phyloP scores from a whole-genome alignment of 2,113 vertebrate genomes.

The Perca schrenkii region DNA sequence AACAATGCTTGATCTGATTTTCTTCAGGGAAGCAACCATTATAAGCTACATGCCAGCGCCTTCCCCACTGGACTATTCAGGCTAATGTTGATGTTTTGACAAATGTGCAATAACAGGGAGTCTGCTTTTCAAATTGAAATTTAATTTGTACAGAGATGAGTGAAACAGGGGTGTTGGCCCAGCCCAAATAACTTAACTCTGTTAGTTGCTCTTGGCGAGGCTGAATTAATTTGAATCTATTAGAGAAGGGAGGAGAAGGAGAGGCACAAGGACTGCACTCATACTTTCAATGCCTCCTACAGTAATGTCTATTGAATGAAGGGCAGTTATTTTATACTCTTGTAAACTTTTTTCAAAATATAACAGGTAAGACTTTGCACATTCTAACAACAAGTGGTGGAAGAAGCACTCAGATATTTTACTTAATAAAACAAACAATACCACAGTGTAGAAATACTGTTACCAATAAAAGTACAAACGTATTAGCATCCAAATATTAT shows the following conservation, averaged over 20 bases:
- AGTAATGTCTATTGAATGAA: neutral
- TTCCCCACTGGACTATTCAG: slow-evolving; percentile 55
- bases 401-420: neutral
- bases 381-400: neutral
- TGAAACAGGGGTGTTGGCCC: slow-evolving; percentile 49
- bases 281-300: slow-evolving; percentile 3
- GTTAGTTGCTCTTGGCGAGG: slow-evolving; percentile 61
- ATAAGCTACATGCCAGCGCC: slow-evolving; percentile 17
- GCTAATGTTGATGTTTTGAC: slow-evolving; percentile 67
- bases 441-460: neutral
- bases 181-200: slow-evolving; percentile 68
- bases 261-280: neutral
- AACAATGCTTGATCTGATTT: slow-evolving; percentile 65
- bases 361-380: neutral
- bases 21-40: slow-evolving; percentile 55
- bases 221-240: slow-evolving; percentile 76
- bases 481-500: neutral
- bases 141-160: slow-evolving; percentile 67
- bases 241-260: slow-evolving; percentile 40
- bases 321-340: neutral
- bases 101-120: slow-evolving; percentile 63
- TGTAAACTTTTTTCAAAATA: slow-evolving; percentile 3
- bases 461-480: neutral
- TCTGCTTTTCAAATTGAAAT: slow-evolving; percentile 68
- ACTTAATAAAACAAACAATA: neutral